phyloP scores from a whole-genome alignment of 2,797 vertebrate genomes.

The Clarias fuscus region DNA sequence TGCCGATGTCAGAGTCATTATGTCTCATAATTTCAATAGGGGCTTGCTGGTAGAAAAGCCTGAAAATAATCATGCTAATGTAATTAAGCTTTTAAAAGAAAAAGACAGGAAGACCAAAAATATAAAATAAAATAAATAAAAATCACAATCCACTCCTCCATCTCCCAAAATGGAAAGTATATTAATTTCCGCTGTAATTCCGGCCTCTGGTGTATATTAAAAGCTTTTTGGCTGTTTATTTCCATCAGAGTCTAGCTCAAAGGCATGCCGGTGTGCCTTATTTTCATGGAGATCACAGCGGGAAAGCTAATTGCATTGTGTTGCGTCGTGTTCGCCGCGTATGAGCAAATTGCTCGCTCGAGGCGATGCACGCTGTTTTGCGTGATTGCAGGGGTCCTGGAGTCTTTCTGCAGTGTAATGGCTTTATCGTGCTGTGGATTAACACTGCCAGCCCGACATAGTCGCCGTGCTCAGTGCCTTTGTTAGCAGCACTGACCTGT shows the following conservation, averaged over 20 bases:
- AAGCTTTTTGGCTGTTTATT: slow-evolving; percentile 54
- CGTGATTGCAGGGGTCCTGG: slow-evolving; percentile 63
- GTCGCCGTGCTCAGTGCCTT: slow-evolving; percentile 34
- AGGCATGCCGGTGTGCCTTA: slow-evolving; percentile 43
- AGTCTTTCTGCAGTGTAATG: slow-evolving; percentile 64
- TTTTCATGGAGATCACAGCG: slow-evolving; percentile 47
- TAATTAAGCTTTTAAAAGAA: slow-evolving; percentile 46
- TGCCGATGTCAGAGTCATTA: slow-evolving; percentile 35
- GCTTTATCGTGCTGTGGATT: slow-evolving; percentile 60
- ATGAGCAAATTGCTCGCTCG: slow-evolving; percentile 65
- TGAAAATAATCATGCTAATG: slow-evolving; percentile 40
- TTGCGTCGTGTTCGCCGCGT: slow-evolving; percentile 66
- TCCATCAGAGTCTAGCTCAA: slow-evolving; percentile 36
- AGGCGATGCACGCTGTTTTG: slow-evolving; percentile 62
- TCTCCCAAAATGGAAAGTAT: slow-evolving; percentile 31
- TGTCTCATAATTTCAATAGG: slow-evolving; percentile 21
- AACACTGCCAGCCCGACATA: slow-evolving; percentile 44
- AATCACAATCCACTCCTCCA: background rate
- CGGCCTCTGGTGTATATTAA: slow-evolving; percentile 52
- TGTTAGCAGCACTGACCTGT: slow-evolving; percentile 42
- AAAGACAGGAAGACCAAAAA: background rate
- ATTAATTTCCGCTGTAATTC: slow-evolving; percentile 47
- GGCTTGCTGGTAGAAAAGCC: slow-evolving; percentile 12
- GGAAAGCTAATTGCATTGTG: slow-evolving; percentile 59
- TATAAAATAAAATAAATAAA: background rate